phyloP scores from a whole-genome alignment of 2,113 vertebrate species.

The Sylvia atricapilla region DNA sequence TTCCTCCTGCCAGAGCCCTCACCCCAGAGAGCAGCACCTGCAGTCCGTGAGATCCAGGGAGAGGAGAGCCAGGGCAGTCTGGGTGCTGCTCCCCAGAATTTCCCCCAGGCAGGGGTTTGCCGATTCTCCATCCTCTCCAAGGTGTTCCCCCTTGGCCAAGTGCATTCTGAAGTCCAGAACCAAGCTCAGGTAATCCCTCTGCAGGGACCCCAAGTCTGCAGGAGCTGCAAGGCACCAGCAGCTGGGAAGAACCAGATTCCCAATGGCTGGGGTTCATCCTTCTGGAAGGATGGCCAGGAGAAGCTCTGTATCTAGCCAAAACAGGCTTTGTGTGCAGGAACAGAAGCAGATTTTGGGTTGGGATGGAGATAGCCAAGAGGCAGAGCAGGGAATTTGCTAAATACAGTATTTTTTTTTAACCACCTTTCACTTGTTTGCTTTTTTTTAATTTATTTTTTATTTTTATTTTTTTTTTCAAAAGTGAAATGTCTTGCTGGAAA shows the following conservation, averaged over 20 bases:
- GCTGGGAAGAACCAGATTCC: neutral
- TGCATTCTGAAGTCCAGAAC: neutral
- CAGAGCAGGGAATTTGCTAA: neutral
- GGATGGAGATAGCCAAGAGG: neutral
- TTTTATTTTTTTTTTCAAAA: neutral
- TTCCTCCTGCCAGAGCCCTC: neutral
- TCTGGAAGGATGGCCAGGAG: neutral
- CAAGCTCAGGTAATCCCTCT: neutral
- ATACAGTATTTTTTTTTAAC: neutral
- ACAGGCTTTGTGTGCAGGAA: neutral
- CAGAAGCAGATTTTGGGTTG: conserved; percentile 2
- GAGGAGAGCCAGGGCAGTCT: neutral
- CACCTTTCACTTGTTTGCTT: neutral
- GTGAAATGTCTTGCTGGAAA: neutral
- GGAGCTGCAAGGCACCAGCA: neutral
- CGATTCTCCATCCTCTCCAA: neutral
- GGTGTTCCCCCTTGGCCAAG: neutral
- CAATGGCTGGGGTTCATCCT: neutral
- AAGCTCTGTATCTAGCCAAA: neutral
- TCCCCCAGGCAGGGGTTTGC: neutral
- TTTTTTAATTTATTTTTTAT: neutral
- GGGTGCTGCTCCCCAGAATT: neutral
- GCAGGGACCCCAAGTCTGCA: neutral
- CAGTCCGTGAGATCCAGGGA: neutral
- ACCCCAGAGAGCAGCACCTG: neutral